phyloP scores from a whole-genome alignment of 2,797 vertebrate species.

The Hybognathus amarus region DNA sequence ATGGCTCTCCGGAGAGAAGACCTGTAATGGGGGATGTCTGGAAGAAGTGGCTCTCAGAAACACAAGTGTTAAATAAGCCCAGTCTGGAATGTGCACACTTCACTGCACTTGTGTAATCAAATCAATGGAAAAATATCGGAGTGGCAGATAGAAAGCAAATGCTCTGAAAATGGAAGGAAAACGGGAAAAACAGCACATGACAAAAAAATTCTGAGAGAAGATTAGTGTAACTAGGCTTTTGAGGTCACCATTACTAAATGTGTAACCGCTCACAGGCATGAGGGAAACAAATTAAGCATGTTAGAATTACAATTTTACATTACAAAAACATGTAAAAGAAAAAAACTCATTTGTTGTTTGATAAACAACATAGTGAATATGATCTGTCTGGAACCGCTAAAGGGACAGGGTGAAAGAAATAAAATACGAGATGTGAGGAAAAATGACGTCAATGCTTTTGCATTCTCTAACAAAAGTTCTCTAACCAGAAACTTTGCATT shows the following conservation, averaged over 20 bases:
- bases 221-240: slow-evolving; percentile 2
- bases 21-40: slow-evolving; percentile 37
- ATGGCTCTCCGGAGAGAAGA: slow-evolving; percentile 57
- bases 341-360: no score
- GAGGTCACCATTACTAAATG: neutral
- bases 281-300: neutral
- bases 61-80: slow-evolving; percentile 25
- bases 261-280: neutral
- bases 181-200: neutral
- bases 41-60: slow-evolving; percentile 34
- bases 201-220: slow-evolving; percentile 5
- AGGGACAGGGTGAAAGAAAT: no score
- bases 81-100: slow-evolving; percentile 43
- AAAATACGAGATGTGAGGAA: neutral
- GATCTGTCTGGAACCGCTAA: no score
- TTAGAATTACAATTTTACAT: no score
- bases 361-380: no score
- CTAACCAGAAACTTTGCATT: neutral
- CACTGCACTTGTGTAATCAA: slow-evolving; percentile 52
- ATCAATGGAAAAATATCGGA: slow-evolving; percentile 44
- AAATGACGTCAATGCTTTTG: neutral
- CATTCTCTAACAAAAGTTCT: neutral
- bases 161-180: slow-evolving; percentile 14
- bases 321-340: neutral
- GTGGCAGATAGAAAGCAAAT: slow-evolving; percentile 50